Conservation (phyloP, 2,888 invertebrate species). For the Gari tellinella region DNA sequence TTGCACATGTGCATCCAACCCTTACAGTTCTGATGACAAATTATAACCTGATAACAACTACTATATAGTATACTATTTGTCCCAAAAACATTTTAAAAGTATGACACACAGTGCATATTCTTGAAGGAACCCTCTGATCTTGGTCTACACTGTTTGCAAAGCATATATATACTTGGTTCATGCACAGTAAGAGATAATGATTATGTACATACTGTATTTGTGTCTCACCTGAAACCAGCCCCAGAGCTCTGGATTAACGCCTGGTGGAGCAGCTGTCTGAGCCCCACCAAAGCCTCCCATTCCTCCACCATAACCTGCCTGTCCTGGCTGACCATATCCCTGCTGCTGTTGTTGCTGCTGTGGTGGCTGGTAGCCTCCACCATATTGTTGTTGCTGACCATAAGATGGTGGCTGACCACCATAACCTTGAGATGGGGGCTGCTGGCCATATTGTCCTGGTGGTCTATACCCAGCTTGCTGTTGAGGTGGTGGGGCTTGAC, state of each 20-base stretch:
- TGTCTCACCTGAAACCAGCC: conserved; percentile 82
- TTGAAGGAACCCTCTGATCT: no score
- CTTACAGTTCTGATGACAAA: no score
- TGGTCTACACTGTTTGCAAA: no score
- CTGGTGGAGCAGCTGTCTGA: conserved; percentile 74
- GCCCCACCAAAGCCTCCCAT: conserved; percentile 61
- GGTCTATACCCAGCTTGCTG: conserved; percentile 37
- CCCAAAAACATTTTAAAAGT: no score
- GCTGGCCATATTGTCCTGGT: conserved; percentile 35
- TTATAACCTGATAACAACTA: no score
- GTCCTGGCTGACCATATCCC: conserved; percentile 35
- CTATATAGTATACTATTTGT: no score
- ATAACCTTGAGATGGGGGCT: conserved; percentile 31
- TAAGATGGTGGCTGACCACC: conserved; percentile 54
- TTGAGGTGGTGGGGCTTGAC: conserved; percentile 45
- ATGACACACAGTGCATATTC: no score
- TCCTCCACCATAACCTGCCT: conserved; percentile 59
- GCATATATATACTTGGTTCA: no score
- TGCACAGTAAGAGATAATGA: no score
- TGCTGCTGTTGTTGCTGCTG: conserved; percentile 33
- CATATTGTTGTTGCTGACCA: conserved; percentile 51
- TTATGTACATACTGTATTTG: no score
- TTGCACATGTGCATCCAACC: no score
- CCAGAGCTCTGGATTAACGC: conserved; percentile 81
- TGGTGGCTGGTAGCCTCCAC: conserved; percentile 49